These are phyloP conservation scores for Pseudococcus jackbeardsleyi DNA, from an alignment of 2,888 invertebrate genomes.

Conservation along the genomic window DNA sequence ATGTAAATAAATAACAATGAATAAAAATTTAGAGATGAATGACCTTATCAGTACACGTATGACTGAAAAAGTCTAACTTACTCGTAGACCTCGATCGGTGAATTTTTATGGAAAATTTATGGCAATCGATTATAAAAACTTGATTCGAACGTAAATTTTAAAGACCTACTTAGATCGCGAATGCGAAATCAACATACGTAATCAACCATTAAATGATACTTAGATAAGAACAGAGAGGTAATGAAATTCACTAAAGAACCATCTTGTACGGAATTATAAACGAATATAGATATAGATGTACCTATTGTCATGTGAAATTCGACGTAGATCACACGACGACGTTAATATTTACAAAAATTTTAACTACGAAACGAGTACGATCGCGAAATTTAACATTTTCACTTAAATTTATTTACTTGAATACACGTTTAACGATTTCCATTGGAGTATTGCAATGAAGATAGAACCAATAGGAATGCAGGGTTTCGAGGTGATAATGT, in stretches of 20 bases:
- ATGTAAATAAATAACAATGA: slow-evolving; percentile 30
- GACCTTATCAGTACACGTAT: slow-evolving; percentile 14
- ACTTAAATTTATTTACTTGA: background rate
- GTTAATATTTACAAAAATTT: slow-evolving; percentile 43
- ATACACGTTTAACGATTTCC: slow-evolving; percentile 55
- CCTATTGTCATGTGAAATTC: slow-evolving; percentile 27
- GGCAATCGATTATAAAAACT: background rate
- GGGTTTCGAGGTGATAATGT: background rate
- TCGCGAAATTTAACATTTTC: slow-evolving; percentile 35
- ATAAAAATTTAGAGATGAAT: background rate
- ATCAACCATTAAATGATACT: slow-evolving; percentile 1
- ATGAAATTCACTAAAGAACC: background rate
- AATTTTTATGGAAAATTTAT: background rate
- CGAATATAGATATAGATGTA: slow-evolving; percentile 5
- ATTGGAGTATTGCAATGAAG: slow-evolving; percentile 11
- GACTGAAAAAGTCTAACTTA: background rate
- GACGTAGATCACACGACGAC: slow-evolving; percentile 21
- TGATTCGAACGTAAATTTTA: background rate
- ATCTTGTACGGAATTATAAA: background rate
- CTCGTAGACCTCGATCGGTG: background rate
- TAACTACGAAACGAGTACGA: background rate
- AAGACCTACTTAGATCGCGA: slow-evolving; percentile 11
- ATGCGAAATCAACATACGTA: slow-evolving; percentile 31
- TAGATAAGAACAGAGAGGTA: slow-evolving; percentile 25
- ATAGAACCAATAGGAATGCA: background rate